These are phyloP conservation scores for Xestia rhomboidea DNA, from an alignment of 2,888 invertebrate genomes.

Conservation along the genomic window DNA sequence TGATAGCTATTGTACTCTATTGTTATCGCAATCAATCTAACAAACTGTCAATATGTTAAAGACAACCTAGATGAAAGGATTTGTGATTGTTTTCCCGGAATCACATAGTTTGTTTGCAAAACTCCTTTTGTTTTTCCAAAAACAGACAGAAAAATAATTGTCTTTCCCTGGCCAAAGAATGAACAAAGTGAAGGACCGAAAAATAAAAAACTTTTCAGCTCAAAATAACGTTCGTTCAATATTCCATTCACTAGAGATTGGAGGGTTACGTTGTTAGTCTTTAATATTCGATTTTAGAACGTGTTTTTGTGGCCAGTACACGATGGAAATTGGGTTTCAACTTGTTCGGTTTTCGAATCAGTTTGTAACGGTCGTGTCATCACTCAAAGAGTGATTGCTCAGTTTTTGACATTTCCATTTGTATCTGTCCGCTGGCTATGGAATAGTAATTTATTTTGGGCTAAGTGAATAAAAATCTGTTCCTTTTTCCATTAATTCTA, in stretches of 20 bases:
- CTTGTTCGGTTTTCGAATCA: conserved; percentile 33
- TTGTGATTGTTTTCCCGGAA: not conserved
- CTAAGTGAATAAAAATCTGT: conserved; percentile 1
- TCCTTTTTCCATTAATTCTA: not conserved
- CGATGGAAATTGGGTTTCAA: conserved; percentile 23
- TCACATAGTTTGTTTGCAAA: not conserved
- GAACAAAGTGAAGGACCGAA: not conserved
- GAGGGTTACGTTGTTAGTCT: not conserved
- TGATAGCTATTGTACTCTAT: not conserved
- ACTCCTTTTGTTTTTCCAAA: not conserved
- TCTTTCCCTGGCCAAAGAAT: not conserved
- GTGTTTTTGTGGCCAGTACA: not conserved
- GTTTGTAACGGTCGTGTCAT: conserved; percentile 3
- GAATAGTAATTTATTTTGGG: conserved; percentile 12
- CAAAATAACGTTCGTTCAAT: conserved; percentile 13
- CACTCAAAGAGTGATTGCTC: conserved; percentile 10
- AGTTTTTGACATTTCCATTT: conserved; percentile 23
- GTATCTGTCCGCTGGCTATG: not conserved
- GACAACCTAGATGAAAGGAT: not conserved
- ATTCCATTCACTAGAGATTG: conserved; percentile 18
- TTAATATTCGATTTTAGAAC: conserved; percentile 28
- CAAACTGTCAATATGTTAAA: not conserved
- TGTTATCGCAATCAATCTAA: not conserved
- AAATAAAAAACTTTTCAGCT: not conserved
- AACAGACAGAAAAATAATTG: not conserved